These are phyloP conservation scores for Verasper variegatus DNA, from an alignment of 2,113 vertebrate genomes.

Conservation along the genomic window DNA sequence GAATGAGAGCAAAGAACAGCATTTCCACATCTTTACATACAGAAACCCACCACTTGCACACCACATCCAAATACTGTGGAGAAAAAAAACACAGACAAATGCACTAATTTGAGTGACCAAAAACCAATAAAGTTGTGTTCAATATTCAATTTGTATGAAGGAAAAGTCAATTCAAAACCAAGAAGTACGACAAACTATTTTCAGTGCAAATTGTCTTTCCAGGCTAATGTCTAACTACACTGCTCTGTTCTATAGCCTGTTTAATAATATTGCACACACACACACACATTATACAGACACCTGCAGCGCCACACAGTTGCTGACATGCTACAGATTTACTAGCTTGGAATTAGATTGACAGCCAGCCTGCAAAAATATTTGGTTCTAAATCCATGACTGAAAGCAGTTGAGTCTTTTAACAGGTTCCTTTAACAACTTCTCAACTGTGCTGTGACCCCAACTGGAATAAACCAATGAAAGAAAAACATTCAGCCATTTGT, in stretches of 20 bases:
- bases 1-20: conserved; percentile 40
- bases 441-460: conserved; percentile 21
- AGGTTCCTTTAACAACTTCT: conserved; percentile 18
- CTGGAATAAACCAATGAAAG: neutral
- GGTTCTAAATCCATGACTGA: conserved; percentile 42
- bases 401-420: conserved; percentile 19
- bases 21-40: conserved; percentile 57
- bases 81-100: conserved; percentile 24
- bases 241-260: conserved; percentile 31
- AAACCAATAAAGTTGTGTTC: conserved; percentile 20
- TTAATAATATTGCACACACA: conserved; percentile 84
- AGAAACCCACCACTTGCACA: conserved; percentile 50
- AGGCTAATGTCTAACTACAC: conserved; percentile 15
- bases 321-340: conserved; percentile 80
- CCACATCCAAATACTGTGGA: conserved; percentile 47
- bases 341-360: conserved; percentile 62
- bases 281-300: conserved; percentile 59
- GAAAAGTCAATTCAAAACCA: conserved; percentile 40
- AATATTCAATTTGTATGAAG: conserved; percentile 19
- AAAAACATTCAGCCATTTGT: conserved; percentile 61
- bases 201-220: conserved; percentile 60
- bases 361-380: conserved; percentile 56
- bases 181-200: conserved; percentile 11
- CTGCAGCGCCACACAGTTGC: conserved; percentile 71
- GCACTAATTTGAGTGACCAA: conserved; percentile 21